These are phyloP conservation scores for Coregonus clupeaformis DNA, from an alignment of 2,113 vertebrate genomes.

Conservation along the genomic window DNA sequence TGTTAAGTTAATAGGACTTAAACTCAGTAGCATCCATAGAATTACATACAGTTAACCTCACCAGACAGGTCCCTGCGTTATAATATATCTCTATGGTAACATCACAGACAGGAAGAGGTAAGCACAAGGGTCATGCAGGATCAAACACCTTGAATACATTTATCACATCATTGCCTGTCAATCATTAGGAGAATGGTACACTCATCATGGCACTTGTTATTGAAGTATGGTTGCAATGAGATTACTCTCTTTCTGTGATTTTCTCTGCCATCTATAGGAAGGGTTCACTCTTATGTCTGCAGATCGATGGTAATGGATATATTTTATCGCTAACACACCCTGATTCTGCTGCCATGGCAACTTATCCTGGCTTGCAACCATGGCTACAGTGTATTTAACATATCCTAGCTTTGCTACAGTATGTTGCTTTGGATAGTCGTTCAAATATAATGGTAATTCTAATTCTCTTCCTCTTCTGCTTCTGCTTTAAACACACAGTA, in stretches of 20 bases:
- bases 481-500: not conserved
- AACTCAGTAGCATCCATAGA: too few species aligned
- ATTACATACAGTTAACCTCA: not conserved
- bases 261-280: too few species aligned
- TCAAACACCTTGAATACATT: too few species aligned
- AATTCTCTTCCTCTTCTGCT: not conserved
- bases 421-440: not conserved
- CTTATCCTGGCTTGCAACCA: too few species aligned
- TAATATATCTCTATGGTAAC: not conserved
- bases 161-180: not conserved
- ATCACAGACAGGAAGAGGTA: not conserved
- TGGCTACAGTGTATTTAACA: not conserved
- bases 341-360: not conserved
- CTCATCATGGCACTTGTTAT: too few species aligned
- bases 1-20: too few species aligned
- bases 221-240: too few species aligned
- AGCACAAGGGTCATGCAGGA: not conserved
- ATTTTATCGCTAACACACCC: not conserved
- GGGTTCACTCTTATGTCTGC: too few species aligned
- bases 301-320: too few species aligned
- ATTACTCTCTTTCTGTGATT: too few species aligned
- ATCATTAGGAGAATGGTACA: not conserved
- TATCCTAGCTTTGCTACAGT: not conserved
- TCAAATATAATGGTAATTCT: too few species aligned
- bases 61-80: too few species aligned